A percentile compares a stretch with the other conserved stretches of the same genome.
Evolutionary conservation across 2,797 vertebrate genomes (phyloP).

Genomic region (Malurus leucopterus): DNA sequence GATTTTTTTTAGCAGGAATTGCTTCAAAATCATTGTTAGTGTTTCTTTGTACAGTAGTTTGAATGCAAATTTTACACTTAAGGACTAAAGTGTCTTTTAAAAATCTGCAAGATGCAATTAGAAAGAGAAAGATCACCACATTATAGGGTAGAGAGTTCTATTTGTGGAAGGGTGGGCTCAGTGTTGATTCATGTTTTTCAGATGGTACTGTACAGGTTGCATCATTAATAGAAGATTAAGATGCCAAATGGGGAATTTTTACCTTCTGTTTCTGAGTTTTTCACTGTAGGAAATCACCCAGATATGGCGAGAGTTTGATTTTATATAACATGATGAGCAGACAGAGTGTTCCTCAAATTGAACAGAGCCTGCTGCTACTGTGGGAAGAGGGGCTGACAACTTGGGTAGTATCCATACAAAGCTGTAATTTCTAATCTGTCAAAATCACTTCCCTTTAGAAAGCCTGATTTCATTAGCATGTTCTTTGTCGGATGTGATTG

Average conservation of each 20-base stretch:
- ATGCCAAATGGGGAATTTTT: slow-evolving; percentile 58
- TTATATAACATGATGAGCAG: slow-evolving; percentile 60
- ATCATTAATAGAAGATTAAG: slow-evolving; percentile 59
- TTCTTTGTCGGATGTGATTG: slow-evolving; percentile 60
- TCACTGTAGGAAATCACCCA: slow-evolving; percentile 61
- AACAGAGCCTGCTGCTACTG: slow-evolving; percentile 64
- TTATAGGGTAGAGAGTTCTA: slow-evolving; percentile 11
- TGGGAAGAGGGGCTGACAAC: slow-evolving; percentile 63
- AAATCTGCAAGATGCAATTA: slow-evolving; percentile 58
- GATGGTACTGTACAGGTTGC: slow-evolving; percentile 48
- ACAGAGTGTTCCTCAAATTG: slow-evolving; percentile 65
- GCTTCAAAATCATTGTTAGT: slow-evolving; percentile 52
- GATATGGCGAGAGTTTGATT: slow-evolving; percentile 63
- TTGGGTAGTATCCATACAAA: slow-evolving; percentile 66
- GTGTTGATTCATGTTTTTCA: slow-evolving; percentile 60
- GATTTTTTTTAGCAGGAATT: slow-evolving; percentile 30
- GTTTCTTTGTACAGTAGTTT: slow-evolving; percentile 58
- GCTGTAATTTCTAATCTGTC: slow-evolving; percentile 73
- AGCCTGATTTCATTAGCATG: slow-evolving; percentile 69
- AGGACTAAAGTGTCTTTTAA: slow-evolving; percentile 64
- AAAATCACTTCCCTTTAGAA: slow-evolving; percentile 71
- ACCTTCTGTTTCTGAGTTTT: slow-evolving; percentile 60
- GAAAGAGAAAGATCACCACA: slow-evolving; percentile 30
- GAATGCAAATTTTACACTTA: slow-evolving; percentile 66
- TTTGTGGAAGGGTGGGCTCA: slow-evolving; percentile 27